phyloP scores from a whole-genome alignment of 1,140 invertebrate species.

The Brachionus rotundiformis region DNA sequence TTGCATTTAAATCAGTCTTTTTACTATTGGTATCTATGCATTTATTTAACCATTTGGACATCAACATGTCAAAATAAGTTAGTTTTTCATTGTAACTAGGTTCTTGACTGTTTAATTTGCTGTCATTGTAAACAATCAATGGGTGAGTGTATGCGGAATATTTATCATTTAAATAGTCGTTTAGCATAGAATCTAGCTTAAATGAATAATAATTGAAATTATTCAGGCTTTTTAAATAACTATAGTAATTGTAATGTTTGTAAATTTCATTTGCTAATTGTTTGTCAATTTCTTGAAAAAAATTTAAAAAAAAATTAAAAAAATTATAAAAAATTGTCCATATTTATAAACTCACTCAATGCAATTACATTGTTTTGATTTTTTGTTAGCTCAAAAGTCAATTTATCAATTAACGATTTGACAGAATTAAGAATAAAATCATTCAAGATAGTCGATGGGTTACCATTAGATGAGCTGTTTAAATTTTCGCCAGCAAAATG shows the following conservation, averaged over 20 bases:
- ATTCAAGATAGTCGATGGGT: neutral
- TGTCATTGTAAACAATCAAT: neutral
- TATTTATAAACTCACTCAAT: neutral
- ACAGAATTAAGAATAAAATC: constrained; percentile 36
- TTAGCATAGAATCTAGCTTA: constrained; percentile 16
- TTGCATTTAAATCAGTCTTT: neutral
- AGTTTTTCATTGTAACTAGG: neutral
- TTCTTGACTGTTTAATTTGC: neutral
- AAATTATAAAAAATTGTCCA: neutral
- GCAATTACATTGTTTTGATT: neutral
- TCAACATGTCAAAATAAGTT: neutral
- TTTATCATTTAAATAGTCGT: constrained; percentile 30
- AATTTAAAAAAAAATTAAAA: neutral
- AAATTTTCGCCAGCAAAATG: neutral
- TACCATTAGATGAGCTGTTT: neutral
- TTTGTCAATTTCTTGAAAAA: constrained; percentile 38
- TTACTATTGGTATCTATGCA: constrained; percentile 4
- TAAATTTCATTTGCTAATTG: constrained; percentile 19
- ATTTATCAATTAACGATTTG: constrained; percentile 34
- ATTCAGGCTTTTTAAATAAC: neutral
- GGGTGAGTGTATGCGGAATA: neutral
- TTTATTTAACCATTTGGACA: constrained; percentile 36
- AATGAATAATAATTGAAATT: neutral
- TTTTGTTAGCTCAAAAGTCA: constrained; percentile 11
- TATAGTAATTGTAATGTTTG: constrained; percentile 34